Base-by-base conservation (phyloP, 2,888 invertebrate species). In the Plebejus anna region DNA sequence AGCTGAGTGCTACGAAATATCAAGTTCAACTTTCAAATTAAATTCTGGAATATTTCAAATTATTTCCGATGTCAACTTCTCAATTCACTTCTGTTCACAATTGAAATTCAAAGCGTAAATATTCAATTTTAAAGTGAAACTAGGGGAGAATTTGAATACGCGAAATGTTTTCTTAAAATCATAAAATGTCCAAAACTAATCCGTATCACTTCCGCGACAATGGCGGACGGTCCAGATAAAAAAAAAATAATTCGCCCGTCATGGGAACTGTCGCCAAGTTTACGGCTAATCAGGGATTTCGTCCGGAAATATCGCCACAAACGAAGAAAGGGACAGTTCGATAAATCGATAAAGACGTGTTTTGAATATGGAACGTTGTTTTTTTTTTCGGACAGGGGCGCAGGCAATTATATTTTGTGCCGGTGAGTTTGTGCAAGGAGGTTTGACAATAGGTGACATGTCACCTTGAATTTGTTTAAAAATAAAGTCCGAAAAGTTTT, bases 361-460 rank as follows among this genome's bases (percentile, higher is more conserved):
- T 94, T 94, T 92, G 92, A 92, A 93, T 92, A 91, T 85, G 83
- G 89, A 89, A 86, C 87, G 83, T 84, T 88, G 85, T 87, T 86
- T 86, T 86, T 79, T 79, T 78, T 75, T 82, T 80, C 81, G 81
- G 84, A 78, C 81, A 85, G 91, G 91, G 92, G 91, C 90, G 85
- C 85, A 85, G 83, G 92, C 92, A 92, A 93, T 94, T 92, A 91
- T 91, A 89, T 90, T 90, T 89, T 88, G 88, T 85, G 86, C 85
- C 83, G 84, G 85, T 80, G 82, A 80, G 86, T 85, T 81, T 78
- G 80, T 79, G 87, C 85, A 85, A 84, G 84, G 83, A 86, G 83
- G 81, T 84, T 78, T 87, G 85, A 90, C 91, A 92, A 92, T 88
- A 82, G 85, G 55, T 55, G 55, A 80, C 78, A 76, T 79, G 86